Evolutionary conservation across 2,113 vertebrate genomes (phyloP).

Genomic region (Microtus ochrogaster): DNA sequence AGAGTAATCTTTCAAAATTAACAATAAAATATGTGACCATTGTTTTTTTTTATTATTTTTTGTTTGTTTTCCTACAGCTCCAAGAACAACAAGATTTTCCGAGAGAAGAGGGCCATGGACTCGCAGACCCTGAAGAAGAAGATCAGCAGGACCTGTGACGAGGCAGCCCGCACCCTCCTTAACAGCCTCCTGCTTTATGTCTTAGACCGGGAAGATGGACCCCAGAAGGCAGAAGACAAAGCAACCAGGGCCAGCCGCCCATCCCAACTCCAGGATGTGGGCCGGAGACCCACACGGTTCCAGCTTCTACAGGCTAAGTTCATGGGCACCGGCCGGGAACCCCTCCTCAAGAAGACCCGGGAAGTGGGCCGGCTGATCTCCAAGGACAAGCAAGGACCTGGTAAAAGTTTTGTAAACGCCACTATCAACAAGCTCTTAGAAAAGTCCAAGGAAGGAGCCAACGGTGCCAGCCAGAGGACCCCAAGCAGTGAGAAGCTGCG

Average conservation of each 20-base stretch:
- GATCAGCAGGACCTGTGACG: slow-evolving; percentile 83
- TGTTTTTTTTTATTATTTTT: too few species aligned
- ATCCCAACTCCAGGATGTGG: slow-evolving; percentile 12
- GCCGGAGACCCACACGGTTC: slow-evolving; percentile 89
- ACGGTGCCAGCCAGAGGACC: slow-evolving; percentile 19
- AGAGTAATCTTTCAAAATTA: background rate
- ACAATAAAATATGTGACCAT: background rate
- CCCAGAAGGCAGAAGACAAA: slow-evolving; percentile 49
- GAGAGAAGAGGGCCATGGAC: slow-evolving; percentile 78
- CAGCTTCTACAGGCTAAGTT: slow-evolving; percentile 94
- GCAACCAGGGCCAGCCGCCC: slow-evolving; percentile 35
- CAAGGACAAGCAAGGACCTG: slow-evolving; percentile 81
- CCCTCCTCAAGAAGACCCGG: slow-evolving; percentile 86
- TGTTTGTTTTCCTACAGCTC: slow-evolving; percentile 89
- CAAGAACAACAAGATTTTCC: slow-evolving; percentile 2
- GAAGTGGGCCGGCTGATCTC: slow-evolving; percentile 90
- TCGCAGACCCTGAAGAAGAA: slow-evolving; percentile 88
- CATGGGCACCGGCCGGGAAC: slow-evolving; percentile 88
- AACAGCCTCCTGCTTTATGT: slow-evolving; percentile 91
- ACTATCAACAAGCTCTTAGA: slow-evolving; percentile 82
- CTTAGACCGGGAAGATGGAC: slow-evolving; percentile 47
- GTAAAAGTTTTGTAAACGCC: slow-evolving; percentile 60
- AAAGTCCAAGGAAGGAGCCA: slow-evolving; percentile 70
- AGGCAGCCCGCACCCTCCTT: slow-evolving; percentile 88
- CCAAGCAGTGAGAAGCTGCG: slow-evolving; percentile 49